phyloP scores from a whole-genome alignment of 2,113 vertebrate genomes.

The Percopsis transmontana region DNA sequence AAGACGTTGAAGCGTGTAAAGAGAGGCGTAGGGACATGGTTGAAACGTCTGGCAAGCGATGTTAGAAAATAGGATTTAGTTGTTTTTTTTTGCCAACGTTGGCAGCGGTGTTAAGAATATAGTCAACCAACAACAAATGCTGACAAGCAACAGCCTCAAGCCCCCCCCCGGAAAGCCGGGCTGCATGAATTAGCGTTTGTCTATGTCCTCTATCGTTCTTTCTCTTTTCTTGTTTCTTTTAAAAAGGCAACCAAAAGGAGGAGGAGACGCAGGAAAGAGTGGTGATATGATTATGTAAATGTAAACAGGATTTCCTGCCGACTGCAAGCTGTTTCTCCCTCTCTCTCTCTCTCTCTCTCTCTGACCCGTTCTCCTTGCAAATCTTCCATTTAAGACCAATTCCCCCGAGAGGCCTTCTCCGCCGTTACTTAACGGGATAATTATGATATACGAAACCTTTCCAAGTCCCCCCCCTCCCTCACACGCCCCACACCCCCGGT shows the following conservation, averaged over 20 bases:
- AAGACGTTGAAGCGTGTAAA: constrained; percentile 34
- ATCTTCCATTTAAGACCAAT: constrained; percentile 80
- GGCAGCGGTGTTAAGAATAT: constrained; percentile 67
- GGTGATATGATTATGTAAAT: constrained; percentile 81
- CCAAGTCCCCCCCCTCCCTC: constrained; percentile 55
- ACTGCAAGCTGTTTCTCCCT: constrained; percentile 67
- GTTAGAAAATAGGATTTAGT: constrained; percentile 29
- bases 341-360: constrained; percentile 27
- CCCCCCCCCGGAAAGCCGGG: constrained; percentile 24
- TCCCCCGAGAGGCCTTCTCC: constrained; percentile 71
- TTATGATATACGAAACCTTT: constrained; percentile 81
- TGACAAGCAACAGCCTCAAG: constrained; percentile 55
- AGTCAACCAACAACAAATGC: constrained; percentile 43
- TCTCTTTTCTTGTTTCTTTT: constrained; percentile 3
- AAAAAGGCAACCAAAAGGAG: constrained; percentile 52
- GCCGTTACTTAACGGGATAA: constrained; percentile 81
- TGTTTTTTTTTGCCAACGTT: constrained; percentile 45
- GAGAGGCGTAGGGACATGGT: constrained; percentile 40
- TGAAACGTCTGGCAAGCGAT: constrained; percentile 54
- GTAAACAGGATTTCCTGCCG: constrained; percentile 80
- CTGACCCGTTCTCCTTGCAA: constrained; percentile 79
- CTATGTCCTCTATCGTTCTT: constrained; percentile 8
- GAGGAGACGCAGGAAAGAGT: constrained; percentile 65
- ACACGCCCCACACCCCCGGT: background rate
- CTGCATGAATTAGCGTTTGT: constrained; percentile 47